Percentiles rank a stretch among this genome's conserved stretches.
Evolutionary conservation across 2,888 invertebrate species (phyloP).

Genomic region (Argyra leucocephala): DNA sequence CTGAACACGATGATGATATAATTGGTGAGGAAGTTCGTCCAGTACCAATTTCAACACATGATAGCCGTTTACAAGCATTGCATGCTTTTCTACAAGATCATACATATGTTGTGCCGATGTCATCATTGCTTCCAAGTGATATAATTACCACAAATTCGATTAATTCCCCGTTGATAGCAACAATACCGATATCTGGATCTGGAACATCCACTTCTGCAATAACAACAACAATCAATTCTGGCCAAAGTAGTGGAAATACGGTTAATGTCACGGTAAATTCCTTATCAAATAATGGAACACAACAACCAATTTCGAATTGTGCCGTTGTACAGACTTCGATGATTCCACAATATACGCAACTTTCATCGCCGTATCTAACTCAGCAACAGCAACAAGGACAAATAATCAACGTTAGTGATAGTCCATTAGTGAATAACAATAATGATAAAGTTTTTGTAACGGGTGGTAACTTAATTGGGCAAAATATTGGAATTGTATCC

Average conservation of each 20-base stretch:
- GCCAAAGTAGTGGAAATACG: constrained; percentile 8
- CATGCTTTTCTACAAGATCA: constrained; percentile 42
- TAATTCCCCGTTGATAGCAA: constrained; percentile 23
- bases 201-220: constrained; percentile 22
- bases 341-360: constrained; percentile 16
- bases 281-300: constrained; percentile 8
- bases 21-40: constrained; percentile 42
- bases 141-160: constrained; percentile 8
- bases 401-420: background rate
- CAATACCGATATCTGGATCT: constrained; percentile 14
- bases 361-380: constrained; percentile 11
- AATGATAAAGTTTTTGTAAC: background rate
- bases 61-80: constrained; percentile 35
- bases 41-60: constrained; percentile 37
- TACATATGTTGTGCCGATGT: constrained; percentile 37
- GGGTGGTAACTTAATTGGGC: constrained; percentile 15
- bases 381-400: constrained; percentile 11
- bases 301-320: constrained; percentile 14
- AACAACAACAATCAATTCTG: constrained; percentile 12
- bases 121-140: constrained; percentile 27
- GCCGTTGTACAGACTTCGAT: constrained; percentile 11
- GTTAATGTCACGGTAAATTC: constrained; percentile 11
- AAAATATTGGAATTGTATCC: constrained; percentile 14
- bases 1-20: constrained; percentile 38
- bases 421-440: background rate